Conservation (phyloP, 2,113 vertebrate species). For the Marmota monax region DNA sequence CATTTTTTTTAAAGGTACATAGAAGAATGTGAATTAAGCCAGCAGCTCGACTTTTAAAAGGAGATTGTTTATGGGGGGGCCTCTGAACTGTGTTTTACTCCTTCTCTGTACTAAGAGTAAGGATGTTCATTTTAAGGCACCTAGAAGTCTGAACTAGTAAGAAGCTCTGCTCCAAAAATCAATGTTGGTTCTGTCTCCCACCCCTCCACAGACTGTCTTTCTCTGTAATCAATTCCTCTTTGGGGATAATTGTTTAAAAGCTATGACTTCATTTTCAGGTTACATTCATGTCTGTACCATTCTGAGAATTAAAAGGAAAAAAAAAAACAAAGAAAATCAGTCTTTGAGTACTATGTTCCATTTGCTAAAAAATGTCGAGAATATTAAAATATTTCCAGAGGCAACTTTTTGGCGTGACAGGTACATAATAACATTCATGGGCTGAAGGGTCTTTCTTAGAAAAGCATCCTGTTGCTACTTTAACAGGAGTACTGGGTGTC, state of each 20-base stretch:
- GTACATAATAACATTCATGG: conserved; percentile 72
- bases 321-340: conserved; percentile 14
- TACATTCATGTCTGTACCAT: conserved; percentile 76
- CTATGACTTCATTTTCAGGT: conserved; percentile 83
- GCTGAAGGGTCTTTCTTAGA: conserved; percentile 76
- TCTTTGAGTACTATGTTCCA: conserved; percentile 61
- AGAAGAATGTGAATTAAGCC: conserved; percentile 75
- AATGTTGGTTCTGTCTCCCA: conserved; percentile 88
- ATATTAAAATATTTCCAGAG: conserved; percentile 69
- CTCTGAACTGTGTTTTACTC: conserved; percentile 80
- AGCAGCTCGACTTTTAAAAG: conserved; percentile 66
- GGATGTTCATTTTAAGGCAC: conserved; percentile 90
- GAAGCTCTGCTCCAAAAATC: conserved; percentile 87
- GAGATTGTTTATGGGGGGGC: conserved; percentile 69
- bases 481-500: conserved; percentile 84
- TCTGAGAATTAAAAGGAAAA: conserved; percentile 71
- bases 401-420: conserved; percentile 65
- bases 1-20: conserved; percentile 54
- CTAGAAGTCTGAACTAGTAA: conserved; percentile 91
- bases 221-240: conserved; percentile 89
- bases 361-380: conserved; percentile 67
- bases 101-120: conserved; percentile 87
- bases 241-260: conserved; percentile 90
- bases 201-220: conserved; percentile 81
- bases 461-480: conserved; percentile 80